These are phyloP conservation scores for Buceros bicornis DNA, from an alignment of 2,797 vertebrate species.

Conservation along the genomic window DNA sequence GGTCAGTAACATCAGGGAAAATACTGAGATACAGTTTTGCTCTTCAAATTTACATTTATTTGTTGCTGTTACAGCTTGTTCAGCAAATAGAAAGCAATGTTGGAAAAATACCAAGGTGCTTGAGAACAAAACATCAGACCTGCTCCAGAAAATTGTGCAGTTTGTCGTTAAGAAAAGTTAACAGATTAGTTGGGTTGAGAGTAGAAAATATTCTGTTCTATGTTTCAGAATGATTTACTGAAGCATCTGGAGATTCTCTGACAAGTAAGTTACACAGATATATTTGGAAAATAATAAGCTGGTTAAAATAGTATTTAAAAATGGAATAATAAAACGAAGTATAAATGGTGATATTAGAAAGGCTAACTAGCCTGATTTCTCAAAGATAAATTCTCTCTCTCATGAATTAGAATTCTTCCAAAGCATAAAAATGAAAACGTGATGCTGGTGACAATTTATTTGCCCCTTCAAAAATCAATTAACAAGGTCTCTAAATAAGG, in stretches of 20 bases:
- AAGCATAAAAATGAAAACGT: background rate
- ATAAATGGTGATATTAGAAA: background rate
- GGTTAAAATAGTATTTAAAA: background rate
- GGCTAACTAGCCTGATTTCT: background rate
- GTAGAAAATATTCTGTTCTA: background rate
- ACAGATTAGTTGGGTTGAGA: background rate
- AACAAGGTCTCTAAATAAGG: background rate
- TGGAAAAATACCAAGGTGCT: background rate
- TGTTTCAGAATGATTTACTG: background rate
- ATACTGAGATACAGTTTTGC: background rate
- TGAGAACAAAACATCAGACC: background rate
- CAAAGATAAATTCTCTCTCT: background rate
- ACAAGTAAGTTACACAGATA: background rate
- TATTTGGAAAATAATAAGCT: background rate
- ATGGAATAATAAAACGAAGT: background rate
- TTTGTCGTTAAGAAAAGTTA: background rate
- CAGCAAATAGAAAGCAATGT: background rate
- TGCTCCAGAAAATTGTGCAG: background rate
- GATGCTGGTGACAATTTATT: background rate
- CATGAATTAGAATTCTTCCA: background rate
- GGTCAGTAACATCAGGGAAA: background rate
- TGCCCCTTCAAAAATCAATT: background rate
- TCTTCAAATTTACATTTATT: constrained; percentile 35
- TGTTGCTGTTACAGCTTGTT: background rate
- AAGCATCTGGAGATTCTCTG: background rate